Conservation (phyloP, 2,888 invertebrate species). For the Phlogophora meticulosa region DNA sequence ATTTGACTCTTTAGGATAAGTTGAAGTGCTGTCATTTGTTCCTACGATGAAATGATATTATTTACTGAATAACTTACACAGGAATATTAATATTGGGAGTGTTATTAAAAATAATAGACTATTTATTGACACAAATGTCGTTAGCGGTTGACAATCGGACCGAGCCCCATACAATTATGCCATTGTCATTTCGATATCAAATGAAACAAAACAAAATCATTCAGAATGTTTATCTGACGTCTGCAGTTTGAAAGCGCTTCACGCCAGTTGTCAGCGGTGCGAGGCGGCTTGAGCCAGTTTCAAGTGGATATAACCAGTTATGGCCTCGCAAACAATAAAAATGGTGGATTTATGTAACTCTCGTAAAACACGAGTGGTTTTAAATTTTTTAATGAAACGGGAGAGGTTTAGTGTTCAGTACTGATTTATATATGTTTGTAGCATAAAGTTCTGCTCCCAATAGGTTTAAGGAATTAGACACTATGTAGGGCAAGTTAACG, state of each 20-base stretch:
- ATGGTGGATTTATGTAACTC: conserved; percentile 62
- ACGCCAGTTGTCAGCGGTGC: conserved; percentile 12
- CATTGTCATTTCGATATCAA: conserved; percentile 7
- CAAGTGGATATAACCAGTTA: conserved; percentile 55
- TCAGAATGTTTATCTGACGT: conserved; percentile 26
- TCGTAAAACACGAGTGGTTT: conserved; percentile 68
- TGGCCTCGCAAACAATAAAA: conserved; percentile 60
- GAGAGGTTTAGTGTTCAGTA: conserved; percentile 47
- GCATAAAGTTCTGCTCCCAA: conserved; percentile 1
- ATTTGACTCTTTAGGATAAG: too few relatives aligned
- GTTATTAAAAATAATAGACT: too few relatives aligned
- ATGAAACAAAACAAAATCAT: conserved; percentile 20
- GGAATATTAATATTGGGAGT: too few relatives aligned
- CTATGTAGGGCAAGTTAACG: not conserved
- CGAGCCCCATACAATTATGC: too few relatives aligned
- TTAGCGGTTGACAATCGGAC: too few relatives aligned
- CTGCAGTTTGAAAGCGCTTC: conserved; percentile 21
- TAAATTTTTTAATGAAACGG: conserved; percentile 63
- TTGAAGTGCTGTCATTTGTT: too few relatives aligned
- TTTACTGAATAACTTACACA: too few relatives aligned
- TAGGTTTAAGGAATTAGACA: conserved; percentile 1
- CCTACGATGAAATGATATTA: too few relatives aligned
- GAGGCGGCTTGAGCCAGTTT: conserved; percentile 43
- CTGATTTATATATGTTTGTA: conserved; percentile 45
- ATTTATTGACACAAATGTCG: too few relatives aligned